Percentiles rank a stretch among this genome's conserved stretches.
Conservation (phyloP, 2,888 invertebrate species). For the Plemyria rubiginata region DNA sequence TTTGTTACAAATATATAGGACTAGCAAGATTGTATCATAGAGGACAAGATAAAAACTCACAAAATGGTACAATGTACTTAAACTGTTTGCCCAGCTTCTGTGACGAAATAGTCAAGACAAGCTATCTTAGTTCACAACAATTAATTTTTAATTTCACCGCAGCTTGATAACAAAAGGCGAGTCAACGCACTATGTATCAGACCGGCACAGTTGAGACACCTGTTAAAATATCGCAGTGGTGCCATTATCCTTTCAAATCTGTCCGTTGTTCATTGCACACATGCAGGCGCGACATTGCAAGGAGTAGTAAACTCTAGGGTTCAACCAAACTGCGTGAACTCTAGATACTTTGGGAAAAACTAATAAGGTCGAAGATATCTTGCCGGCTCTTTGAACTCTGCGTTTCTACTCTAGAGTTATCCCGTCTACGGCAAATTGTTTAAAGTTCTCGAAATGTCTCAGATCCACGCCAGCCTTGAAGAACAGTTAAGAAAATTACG, state of each 20-base stretch:
- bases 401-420: no score
- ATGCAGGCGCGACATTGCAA: conserved; percentile 7
- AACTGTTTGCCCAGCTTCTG: conserved; percentile 26
- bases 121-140: conserved; percentile 36
- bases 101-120: conserved; percentile 32
- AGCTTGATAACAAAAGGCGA: conserved; percentile 46
- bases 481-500: no score
- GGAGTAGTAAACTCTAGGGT: conserved; percentile 5
- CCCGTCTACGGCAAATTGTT: no score
- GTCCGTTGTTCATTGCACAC: conserved; percentile 17
- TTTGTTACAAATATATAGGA: no score
- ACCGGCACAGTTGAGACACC: conserved; percentile 53
- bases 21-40: not conserved
- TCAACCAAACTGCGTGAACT: conserved; percentile 3
- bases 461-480: no score
- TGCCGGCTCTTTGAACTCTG: no score
- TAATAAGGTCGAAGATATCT: not conserved
- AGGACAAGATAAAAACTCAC: not conserved
- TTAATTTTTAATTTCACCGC: conserved; percentile 43
- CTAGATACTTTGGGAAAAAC: not conserved
- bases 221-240: conserved; percentile 51
- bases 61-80: conserved; percentile 15
- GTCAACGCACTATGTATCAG: conserved; percentile 57
- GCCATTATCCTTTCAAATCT: conserved; percentile 35
- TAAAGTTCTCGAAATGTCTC: no score